Conservation (phyloP, 2,888 invertebrate genomes). For the Bombylius major region DNA sequence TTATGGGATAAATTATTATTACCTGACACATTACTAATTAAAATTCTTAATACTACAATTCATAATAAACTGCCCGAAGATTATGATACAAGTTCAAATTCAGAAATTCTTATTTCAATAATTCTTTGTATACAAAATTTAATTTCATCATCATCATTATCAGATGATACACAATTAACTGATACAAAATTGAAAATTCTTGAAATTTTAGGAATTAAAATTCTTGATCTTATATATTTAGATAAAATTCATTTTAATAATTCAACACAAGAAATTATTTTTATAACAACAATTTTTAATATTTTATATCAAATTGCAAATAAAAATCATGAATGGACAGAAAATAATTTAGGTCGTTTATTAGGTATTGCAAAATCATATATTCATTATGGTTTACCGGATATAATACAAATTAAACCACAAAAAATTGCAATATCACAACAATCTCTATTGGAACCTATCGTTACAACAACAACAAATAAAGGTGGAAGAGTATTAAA, state of each 20-base stretch:
- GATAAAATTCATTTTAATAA: slow-evolving; percentile 12
- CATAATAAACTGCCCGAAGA: slow-evolving; percentile 4
- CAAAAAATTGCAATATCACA: slow-evolving; percentile 46
- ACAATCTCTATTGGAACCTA: slow-evolving; percentile 43
- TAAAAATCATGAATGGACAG: slow-evolving; percentile 25
- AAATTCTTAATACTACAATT: slow-evolving; percentile 4
- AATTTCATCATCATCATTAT: neutral
- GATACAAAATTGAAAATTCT: slow-evolving; percentile 2
- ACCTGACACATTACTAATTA: slow-evolving; percentile 15
- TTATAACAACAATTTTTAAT: slow-evolving; percentile 17
- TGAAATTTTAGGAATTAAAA: slow-evolving; percentile 9
- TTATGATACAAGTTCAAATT: slow-evolving; percentile 15
- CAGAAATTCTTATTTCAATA: slow-evolving; percentile 17
- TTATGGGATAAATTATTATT: slow-evolving; percentile 16
- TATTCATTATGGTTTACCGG: slow-evolving; percentile 40
- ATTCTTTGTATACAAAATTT: slow-evolving; percentile 16
- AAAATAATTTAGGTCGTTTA: slow-evolving; percentile 37
- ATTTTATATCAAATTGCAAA: slow-evolving; percentile 24
- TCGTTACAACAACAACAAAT: slow-evolving; percentile 23
- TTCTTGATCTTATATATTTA: slow-evolving; percentile 13
- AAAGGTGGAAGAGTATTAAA: slow-evolving; percentile 49
- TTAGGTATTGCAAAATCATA: slow-evolving; percentile 46
- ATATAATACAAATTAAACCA: slow-evolving; percentile 31
- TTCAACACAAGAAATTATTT: slow-evolving; percentile 11
- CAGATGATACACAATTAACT: neutral